Base-by-base conservation (phyloP, 2,113 vertebrate genomes). In the Nyctereutes procyonoides region DNA sequence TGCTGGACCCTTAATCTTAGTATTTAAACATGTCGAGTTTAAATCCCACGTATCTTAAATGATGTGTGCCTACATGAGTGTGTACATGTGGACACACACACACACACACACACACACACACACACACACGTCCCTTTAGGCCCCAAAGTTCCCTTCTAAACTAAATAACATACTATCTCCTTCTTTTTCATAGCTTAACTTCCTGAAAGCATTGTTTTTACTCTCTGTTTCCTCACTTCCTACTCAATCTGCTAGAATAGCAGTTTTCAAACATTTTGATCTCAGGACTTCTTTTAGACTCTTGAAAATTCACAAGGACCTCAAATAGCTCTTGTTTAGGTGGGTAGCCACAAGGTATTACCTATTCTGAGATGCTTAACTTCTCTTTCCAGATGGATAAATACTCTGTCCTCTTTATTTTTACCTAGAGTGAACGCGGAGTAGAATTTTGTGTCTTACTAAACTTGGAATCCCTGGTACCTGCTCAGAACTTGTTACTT, bases 261-360 rank as follows among this genome's bases (percentile, higher is more conserved):
- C 0, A 22, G 20, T 38, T 96, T 96, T 69, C 51, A 86, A 88
- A 60, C 11, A 51, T 93, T 96, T 98, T 97, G 48, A 88, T 93
- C 12, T 65, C 13, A 80, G 16, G 15, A 67, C 11, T 32, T 10
- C 22, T 71, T 76, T 89, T 51, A 28, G 35, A 92, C 51, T 84
- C 58, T 90, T 91, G 62, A 79, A 82, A 93, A 48, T 71, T 69
- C 76, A n/a, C 51, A 1, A 60, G 43, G 56, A 65, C 10, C 24
- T 85, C 65, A 93, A 82, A 77, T 62, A 89, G 58, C n/a, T 97
- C 56, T 90, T 51, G 12, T 90, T 83, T 84, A 84, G 60, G 14
- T 93, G 2, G 35, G 13, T 77, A 95, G 60, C 19, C 22, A 71
- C 17, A 82, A 83, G 11, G 13, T 86, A 74, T 79, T 93, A 55